Evolutionary conservation across 2,797 vertebrate genomes (phyloP).

Genomic region (Pseudochirops cupreus): DNA sequence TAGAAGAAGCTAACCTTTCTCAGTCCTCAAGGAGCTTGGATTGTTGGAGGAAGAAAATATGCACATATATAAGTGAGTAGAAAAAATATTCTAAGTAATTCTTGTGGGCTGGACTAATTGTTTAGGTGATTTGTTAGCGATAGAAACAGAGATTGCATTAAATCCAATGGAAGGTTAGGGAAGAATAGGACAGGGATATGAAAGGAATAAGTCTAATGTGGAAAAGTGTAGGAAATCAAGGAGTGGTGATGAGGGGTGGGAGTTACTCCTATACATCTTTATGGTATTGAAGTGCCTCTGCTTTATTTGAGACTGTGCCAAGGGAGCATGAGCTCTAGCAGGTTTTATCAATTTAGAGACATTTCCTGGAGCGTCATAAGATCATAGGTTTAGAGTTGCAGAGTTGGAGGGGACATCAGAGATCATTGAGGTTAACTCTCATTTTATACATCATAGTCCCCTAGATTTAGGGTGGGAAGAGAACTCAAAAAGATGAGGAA

Average conservation of each 20-base stretch:
- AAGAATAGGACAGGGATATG: neutral
- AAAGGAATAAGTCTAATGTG: neutral
- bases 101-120: neutral
- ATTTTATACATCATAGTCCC: neutral
- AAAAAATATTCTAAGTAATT: neutral
- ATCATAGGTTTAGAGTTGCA: neutral
- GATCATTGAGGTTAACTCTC: neutral
- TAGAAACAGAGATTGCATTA: neutral
- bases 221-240: neutral
- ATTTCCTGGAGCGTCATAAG: neutral
- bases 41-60: neutral
- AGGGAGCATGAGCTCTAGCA: neutral
- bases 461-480: neutral
- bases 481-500: neutral
- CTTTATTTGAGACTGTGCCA: neutral
- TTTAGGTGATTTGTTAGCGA: neutral
- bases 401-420: neutral
- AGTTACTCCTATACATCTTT: neutral
- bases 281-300: neutral
- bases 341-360: neutral
- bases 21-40: neutral
- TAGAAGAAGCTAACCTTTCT: neutral
- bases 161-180: neutral
- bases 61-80: neutral
- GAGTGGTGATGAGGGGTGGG: neutral